Evolutionary conservation across 2,888 invertebrate genomes (phyloP).

Genomic region (Pomacea canaliculata): DNA sequence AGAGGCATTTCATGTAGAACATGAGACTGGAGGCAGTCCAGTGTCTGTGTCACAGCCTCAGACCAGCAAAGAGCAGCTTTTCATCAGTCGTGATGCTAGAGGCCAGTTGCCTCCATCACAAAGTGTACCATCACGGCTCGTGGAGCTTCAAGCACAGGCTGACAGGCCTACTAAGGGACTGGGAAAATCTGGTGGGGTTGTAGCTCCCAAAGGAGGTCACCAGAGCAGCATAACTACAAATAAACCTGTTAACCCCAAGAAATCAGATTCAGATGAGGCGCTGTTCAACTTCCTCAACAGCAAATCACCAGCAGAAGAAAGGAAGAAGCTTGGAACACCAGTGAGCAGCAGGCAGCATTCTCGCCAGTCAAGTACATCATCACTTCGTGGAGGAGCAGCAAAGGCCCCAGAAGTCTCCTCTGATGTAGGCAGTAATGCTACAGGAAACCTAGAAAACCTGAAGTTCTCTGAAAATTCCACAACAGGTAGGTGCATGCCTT

Average conservation of each 20-base stretch:
- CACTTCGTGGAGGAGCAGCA: conserved; percentile 46
- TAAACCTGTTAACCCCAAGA: conserved; percentile 16
- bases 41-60: background rate
- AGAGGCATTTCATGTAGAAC: conserved; percentile 71
- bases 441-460: background rate
- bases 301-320: conserved; percentile 51
- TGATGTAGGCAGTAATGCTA: background rate
- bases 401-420: conserved; percentile 16
- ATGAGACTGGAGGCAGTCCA: background rate
- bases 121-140: conserved; percentile 51
- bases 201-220: background rate
- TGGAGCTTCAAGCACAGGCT: conserved; percentile 30
- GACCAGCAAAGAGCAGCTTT: conserved; percentile 8
- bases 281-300: conserved; percentile 71
- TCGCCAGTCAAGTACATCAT: conserved; percentile 66
- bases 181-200: background rate
- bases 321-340: conserved; percentile 46
- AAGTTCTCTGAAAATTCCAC: too few relatives aligned
- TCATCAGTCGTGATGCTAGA: conserved; percentile 3
- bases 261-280: conserved; percentile 68
- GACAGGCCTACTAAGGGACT: conserved; percentile 13
- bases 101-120: conserved; percentile 41
- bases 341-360: conserved; percentile 60
- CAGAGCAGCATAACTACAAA: background rate
- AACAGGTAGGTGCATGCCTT: too few relatives aligned